phyloP scores from a whole-genome alignment of 1,140 invertebrate species.

The Cydia fagiglandana region DNA sequence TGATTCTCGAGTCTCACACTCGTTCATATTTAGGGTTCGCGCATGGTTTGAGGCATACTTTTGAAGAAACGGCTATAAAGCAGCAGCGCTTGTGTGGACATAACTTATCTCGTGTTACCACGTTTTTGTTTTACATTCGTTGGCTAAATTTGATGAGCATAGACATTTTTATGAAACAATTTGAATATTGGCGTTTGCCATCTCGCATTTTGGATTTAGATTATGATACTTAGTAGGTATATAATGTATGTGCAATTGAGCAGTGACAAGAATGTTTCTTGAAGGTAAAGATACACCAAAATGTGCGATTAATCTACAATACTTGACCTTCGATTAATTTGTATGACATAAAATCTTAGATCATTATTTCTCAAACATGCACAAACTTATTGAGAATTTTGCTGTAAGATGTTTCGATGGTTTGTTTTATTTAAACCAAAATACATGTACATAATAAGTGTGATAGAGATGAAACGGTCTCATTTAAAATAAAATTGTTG shows the following conservation, averaged over 20 bases:
- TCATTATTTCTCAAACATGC: constrained; percentile 70
- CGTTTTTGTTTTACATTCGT: background rate
- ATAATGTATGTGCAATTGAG: constrained; percentile 47
- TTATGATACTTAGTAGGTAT: constrained; percentile 43
- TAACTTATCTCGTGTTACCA: background rate
- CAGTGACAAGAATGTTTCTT: constrained; percentile 44
- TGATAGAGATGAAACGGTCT: constrained; percentile 79
- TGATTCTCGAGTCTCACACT: too few relatives aligned
- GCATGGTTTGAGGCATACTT: too few relatives aligned
- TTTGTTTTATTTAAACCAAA: constrained; percentile 79
- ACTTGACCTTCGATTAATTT: constrained; percentile 59
- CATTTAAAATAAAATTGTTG: constrained; percentile 78
- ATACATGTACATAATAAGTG: constrained; percentile 74
- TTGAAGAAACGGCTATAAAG: too few relatives aligned
- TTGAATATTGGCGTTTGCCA: constrained; percentile 44
- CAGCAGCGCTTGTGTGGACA: background rate
- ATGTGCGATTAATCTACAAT: constrained; percentile 54
- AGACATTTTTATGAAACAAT: background rate
- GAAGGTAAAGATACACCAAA: constrained; percentile 61
- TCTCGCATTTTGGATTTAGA: constrained; percentile 66
- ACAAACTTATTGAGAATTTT: constrained; percentile 74
- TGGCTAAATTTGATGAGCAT: background rate
- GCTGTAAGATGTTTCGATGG: constrained; percentile 70
- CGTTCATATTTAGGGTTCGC: too few relatives aligned
- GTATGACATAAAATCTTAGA: constrained; percentile 68